phyloP scores from a whole-genome alignment of 2,113 vertebrate genomes.

The Pluvialis apricaria region DNA sequence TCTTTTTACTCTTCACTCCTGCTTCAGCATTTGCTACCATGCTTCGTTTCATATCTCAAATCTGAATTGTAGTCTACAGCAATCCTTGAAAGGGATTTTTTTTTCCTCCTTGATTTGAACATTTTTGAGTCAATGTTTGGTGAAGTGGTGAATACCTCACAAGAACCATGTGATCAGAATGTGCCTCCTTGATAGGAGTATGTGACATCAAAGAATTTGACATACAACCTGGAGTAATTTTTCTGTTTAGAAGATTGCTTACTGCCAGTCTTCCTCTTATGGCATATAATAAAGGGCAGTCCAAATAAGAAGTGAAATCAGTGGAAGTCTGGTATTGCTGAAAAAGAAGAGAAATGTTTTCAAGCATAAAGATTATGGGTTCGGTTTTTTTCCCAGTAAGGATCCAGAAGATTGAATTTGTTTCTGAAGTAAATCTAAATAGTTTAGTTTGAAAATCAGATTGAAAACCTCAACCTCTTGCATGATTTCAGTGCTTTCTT shows the following conservation, averaged over 20 bases:
- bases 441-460: neutral
- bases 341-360: neutral
- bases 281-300: neutral
- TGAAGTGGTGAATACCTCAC: neutral
- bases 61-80: neutral
- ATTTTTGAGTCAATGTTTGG: neutral
- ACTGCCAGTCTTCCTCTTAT: neutral
- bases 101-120: neutral
- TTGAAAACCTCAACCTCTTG: neutral
- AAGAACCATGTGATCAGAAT: neutral
- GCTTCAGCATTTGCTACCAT: neutral
- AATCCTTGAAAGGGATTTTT: neutral
- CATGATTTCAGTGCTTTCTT: neutral
- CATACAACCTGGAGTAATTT: neutral
- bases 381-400: neutral
- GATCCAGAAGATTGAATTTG: neutral
- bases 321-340: neutral
- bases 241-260: neutral
- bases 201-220: neutral
- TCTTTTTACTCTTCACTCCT: neutral
- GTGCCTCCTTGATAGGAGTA: neutral
- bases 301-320: neutral
- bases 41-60: neutral
- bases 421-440: neutral
- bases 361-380: neutral